Base-by-base conservation (phyloP, 2,113 vertebrate species). In the Gymnarchus niloticus region DNA sequence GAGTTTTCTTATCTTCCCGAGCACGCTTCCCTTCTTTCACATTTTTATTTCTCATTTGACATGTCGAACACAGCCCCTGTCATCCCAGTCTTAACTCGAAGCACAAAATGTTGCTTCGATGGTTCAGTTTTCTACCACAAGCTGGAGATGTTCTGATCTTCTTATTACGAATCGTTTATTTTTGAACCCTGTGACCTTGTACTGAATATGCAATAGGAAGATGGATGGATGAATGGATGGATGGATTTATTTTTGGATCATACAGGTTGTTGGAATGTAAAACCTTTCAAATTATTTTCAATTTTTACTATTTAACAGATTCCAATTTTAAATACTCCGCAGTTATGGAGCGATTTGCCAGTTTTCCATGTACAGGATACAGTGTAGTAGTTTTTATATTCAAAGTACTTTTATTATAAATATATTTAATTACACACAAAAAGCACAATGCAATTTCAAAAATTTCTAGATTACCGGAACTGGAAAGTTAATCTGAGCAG, bases 1-100 rank as follows among this genome's bases (percentile, higher is more conserved):
- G 33, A 37, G 65, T 73, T 73, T 37, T 73, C 28, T 73, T 69
- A 33, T 9, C 4, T 33, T 25, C 41, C 65, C 19, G 33, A 33
- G 33, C 33, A 19, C 12, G 41, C 33, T 17, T 41, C 12, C 61
- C 37, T 69, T 69, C 1, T 0, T 3, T 73, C 19, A 37, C 33
- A 73, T 73, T 73, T 73, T 37, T 73, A 41, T 73, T 73, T 73
- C 65, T 41, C n/a, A n/a, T n/a, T n/a, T n/a, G 65, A 73, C 41
- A 33, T 28, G 33, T 73, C 19, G 33, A 73, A 41, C 14, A 73
- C 28, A 17, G 65, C 37, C 33, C 14, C 14, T 6, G 12, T 41
- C 14, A 0, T 69, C 61, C 37, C 12, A 17, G 65, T 73, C 65
- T 41, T 17, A 69, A 37, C 12, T n/a, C 28, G 0, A 61, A 28